These are phyloP conservation scores for Neoascia interrupta DNA, from an alignment of 2,888 invertebrate genomes.

Conservation along the genomic window DNA sequence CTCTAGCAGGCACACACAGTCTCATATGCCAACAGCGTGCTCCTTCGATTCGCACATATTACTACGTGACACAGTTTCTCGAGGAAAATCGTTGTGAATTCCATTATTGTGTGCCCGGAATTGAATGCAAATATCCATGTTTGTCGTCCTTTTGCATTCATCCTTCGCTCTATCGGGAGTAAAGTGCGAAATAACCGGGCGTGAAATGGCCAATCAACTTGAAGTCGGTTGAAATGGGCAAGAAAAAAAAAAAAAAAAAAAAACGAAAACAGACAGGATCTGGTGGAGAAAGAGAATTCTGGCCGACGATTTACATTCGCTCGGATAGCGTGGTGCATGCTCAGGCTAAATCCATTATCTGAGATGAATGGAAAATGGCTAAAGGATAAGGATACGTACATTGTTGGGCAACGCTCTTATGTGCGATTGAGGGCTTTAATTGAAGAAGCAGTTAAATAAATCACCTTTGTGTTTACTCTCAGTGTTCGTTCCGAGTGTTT, in stretches of 20 bases:
- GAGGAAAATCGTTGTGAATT: constrained; percentile 38
- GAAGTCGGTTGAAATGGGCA: constrained; percentile 26
- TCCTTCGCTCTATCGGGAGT: background rate
- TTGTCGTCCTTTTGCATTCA: constrained; percentile 18
- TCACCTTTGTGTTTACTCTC: constrained; percentile 57
- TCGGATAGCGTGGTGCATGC: constrained; percentile 37
- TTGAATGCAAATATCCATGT: constrained; percentile 61
- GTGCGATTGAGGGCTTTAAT: constrained; percentile 45
- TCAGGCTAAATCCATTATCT: constrained; percentile 45
- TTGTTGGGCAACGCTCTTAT: constrained; percentile 19
- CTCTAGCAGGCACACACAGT: background rate
- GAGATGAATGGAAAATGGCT: background rate
- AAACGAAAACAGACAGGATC: background rate
- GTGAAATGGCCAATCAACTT: constrained; percentile 67
- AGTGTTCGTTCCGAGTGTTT: too few relatives aligned
- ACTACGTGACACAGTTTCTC: constrained; percentile 44
- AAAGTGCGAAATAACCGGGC: constrained; percentile 45
- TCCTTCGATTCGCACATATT: constrained; percentile 6
- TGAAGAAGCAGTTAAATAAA: constrained; percentile 63
- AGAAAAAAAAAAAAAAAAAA: background rate
- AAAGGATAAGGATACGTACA: background rate
- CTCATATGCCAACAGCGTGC: too few relatives aligned
- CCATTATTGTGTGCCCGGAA: constrained; percentile 44
- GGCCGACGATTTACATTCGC: constrained; percentile 56
- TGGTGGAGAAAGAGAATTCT: constrained; percentile 15